Conservation (phyloP, 1,140 invertebrate species). For the Lamellibrachia luymesi region DNA sequence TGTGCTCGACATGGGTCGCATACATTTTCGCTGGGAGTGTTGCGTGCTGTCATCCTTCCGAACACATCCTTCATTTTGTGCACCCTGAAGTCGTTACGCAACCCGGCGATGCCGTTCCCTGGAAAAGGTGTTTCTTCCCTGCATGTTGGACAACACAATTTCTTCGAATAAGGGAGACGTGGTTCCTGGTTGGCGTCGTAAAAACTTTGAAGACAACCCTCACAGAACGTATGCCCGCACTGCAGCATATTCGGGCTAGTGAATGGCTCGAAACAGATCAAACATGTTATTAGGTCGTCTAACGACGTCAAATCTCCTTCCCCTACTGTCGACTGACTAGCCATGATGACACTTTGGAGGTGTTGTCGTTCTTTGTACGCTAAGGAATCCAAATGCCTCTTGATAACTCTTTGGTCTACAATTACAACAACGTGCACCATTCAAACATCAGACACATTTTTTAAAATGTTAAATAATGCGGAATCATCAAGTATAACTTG, state of each 20-base stretch:
- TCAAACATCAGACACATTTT: too few species aligned
- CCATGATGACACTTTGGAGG: neutral
- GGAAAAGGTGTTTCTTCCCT: constrained; percentile 23
- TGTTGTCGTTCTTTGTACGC: neutral
- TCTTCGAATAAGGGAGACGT: neutral
- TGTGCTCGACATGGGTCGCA: constrained; percentile 19
- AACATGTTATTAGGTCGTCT: constrained; percentile 24
- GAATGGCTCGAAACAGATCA: constrained; percentile 28
- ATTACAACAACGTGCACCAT: too few species aligned
- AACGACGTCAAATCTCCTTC: neutral
- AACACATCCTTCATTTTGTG: constrained; percentile 24
- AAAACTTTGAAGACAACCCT: constrained; percentile 22
- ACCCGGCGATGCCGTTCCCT: constrained; percentile 16
- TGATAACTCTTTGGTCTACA: neutral
- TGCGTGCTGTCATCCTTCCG: constrained; percentile 19
- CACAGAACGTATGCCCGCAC: constrained; percentile 28
- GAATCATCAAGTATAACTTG: too few species aligned
- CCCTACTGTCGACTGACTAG: neutral
- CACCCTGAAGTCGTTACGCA: constrained; percentile 27
- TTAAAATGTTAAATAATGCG: too few species aligned
- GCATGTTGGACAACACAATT: constrained; percentile 26
- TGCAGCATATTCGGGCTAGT: constrained; percentile 21
- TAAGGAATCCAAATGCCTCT: neutral
- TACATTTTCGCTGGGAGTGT: neutral
- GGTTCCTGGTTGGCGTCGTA: neutral